Evolutionary conservation across 2,797 vertebrate genomes (phyloP).

Genomic region (Falco naumanni): DNA sequence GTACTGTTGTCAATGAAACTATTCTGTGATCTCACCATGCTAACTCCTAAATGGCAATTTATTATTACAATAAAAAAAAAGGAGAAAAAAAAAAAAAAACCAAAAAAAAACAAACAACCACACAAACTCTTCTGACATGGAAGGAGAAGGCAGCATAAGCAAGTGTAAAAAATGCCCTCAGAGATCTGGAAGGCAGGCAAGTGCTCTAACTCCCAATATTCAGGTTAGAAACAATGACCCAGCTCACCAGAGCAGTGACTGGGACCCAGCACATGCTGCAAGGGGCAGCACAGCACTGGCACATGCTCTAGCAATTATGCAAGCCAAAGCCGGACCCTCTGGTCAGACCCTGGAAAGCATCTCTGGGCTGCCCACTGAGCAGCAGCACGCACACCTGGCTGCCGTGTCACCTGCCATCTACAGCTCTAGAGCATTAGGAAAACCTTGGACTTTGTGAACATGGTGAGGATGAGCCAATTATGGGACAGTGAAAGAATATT

Average conservation of each 20-base stretch:
- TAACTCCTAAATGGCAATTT: neutral
- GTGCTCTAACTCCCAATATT: neutral
- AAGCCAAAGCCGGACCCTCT: neutral
- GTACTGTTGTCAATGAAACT: neutral
- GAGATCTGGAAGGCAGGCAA: neutral
- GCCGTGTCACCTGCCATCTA: accelerated
- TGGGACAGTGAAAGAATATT: neutral
- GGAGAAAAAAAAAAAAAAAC: neutral
- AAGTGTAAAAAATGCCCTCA: neutral
- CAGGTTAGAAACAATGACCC: neutral
- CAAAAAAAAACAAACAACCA: neutral
- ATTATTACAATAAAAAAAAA: neutral
- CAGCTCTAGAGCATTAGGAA: neutral
- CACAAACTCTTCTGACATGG: neutral
- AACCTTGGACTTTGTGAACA: accelerated
- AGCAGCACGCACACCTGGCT: too few species aligned
- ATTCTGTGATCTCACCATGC: neutral
- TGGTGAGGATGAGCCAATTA: neutral
- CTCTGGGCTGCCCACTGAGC: neutral
- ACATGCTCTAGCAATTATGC: neutral
- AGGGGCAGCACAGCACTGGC: neutral
- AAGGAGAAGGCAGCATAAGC: neutral
- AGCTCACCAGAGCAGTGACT: neutral
- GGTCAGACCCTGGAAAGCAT: neutral
- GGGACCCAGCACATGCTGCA: accelerated